Conservation (phyloP, 2,113 vertebrate genomes). For the Megaptera novaeangliae region DNA sequence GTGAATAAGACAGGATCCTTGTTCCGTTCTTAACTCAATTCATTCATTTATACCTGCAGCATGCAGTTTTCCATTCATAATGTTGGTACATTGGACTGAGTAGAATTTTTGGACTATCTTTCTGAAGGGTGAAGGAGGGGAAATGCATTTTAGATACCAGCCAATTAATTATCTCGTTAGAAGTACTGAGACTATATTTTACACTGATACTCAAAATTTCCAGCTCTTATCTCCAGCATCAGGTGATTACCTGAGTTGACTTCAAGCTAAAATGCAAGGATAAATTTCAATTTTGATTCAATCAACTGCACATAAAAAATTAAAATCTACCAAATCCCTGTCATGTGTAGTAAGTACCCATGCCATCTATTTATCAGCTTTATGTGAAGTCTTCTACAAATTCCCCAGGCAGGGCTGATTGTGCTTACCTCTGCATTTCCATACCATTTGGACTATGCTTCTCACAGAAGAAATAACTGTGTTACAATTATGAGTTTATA, state of each 20-base stretch:
- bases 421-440: neutral
- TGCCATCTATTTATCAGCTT: neutral
- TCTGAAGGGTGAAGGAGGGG: neutral
- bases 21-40: neutral
- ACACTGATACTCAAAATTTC: neutral
- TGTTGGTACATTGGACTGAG: neutral
- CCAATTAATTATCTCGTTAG: neutral
- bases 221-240: neutral
- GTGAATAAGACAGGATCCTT: neutral
- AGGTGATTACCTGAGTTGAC: neutral
- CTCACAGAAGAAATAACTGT: neutral
- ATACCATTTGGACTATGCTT: neutral
- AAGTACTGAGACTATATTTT: neutral
- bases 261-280: neutral
- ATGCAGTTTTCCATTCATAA: neutral
- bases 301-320: neutral
- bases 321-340: neutral
- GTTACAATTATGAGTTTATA: neutral
- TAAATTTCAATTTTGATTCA: conserved; percentile 23
- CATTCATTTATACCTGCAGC: neutral
- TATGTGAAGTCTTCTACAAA: neutral
- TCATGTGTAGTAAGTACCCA: neutral
- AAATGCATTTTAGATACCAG: neutral
- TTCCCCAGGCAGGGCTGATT: neutral
- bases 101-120: neutral